These are phyloP conservation scores for Pelosia muscerda DNA, from an alignment of 2,888 invertebrate species.

Conservation along the genomic window DNA sequence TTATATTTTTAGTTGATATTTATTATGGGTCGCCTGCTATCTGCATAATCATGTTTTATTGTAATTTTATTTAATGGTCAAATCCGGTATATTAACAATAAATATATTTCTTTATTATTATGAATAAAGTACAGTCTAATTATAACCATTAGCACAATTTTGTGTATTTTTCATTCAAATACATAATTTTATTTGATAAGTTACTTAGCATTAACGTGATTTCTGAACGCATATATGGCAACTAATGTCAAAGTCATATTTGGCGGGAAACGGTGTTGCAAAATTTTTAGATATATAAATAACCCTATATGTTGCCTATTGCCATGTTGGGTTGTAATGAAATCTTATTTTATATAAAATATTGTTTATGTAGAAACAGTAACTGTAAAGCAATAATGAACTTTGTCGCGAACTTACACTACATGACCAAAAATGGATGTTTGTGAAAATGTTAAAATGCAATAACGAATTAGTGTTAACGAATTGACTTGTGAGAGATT, in stretches of 20 bases:
- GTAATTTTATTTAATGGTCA: slow-evolving; percentile 41
- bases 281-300: background rate
- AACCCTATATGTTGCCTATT: slow-evolving; percentile 32
- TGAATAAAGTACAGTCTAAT: slow-evolving; percentile 58
- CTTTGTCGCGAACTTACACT: slow-evolving; percentile 48
- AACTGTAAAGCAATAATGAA: slow-evolving; percentile 56
- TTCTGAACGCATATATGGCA: slow-evolving; percentile 33
- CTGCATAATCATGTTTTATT: slow-evolving; percentile 53
- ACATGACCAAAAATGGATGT: slow-evolving; percentile 40
- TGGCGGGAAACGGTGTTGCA: slow-evolving; percentile 25
- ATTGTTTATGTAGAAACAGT: slow-evolving; percentile 39
- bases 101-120: slow-evolving; percentile 42
- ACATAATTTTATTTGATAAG: slow-evolving; percentile 44
- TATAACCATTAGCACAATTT: slow-evolving; percentile 60
- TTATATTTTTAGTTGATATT: slow-evolving; percentile 47
- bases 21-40: slow-evolving; percentile 39
- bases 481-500: slow-evolving; percentile 39
- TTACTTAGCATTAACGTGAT: slow-evolving; percentile 50
- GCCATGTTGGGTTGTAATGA: slow-evolving; percentile 38
- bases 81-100: slow-evolving; percentile 43
- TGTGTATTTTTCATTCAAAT: slow-evolving; percentile 47
- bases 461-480: slow-evolving; percentile 42
- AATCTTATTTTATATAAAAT: slow-evolving; percentile 29
- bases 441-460: slow-evolving; percentile 27
- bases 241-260: slow-evolving; percentile 20